Base-by-base conservation (phyloP, 64 coral and sea anemone species). In the Actinia equina region DNA sequence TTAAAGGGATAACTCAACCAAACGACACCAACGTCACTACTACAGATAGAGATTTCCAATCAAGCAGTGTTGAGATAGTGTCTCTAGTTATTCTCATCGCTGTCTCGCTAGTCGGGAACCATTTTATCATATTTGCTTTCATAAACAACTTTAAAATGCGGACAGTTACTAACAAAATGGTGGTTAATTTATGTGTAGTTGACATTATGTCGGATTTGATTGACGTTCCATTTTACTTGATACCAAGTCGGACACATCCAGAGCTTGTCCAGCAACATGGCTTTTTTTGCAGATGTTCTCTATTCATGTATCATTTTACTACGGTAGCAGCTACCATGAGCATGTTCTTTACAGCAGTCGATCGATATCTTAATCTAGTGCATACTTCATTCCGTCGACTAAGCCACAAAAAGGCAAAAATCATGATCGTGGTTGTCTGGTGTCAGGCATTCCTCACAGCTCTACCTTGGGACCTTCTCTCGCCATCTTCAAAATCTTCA, bases 111-210 rank as follows among this genome's bases (percentile, higher is more conserved):
- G 19, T 86, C 10, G 88, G 91, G 16, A 97, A 97, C 77, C 17
- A 71, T 4, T 45, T 93, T 25, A 90, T 97, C 52, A 19, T 93
- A 4, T 87, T 88, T 71, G 82, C 85, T 7, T 97, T 88, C 44
- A 84, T 85, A 26, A 76, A 84, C 45, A 97, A 97, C 71, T 88
- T 89, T 77, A 97, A 97, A n/a, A 93, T 93, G 91, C 74, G 86
- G 83, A 97, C 94, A 5, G 86, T 80, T 44, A 97, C 94, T 0
- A 97, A 97, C 54, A 88, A 79, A 5, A 37, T 97, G 57, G 91
- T 97, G 0, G 59, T 97, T 5, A 97, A 93, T 58, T 87, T 93
- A 23, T 97, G 94, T 51, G 54, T 97, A 16, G 77, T 82, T 3
- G 94, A 97, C 77, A 85, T 87, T 2, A 55, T 97, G 4, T 84